Conservation (phyloP, 1,140 invertebrate genomes). For the Pseudomyrmex dendroicus region DNA sequence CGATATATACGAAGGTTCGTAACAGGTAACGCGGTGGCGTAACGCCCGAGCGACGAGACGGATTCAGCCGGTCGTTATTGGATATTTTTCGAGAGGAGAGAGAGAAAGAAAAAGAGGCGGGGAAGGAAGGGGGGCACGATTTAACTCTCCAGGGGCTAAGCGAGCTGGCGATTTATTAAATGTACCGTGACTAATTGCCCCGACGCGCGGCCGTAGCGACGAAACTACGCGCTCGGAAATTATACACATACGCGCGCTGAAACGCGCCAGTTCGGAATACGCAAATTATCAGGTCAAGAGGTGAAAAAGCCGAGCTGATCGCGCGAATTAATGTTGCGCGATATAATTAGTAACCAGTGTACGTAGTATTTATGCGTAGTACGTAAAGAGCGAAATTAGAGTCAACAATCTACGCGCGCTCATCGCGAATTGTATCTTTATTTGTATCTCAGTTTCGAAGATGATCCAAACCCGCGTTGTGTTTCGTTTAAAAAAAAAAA, state of each 20-base stretch:
- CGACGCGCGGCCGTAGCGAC: slow-evolving; percentile 18
- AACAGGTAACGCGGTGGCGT: slow-evolving; percentile 48
- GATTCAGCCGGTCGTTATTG: slow-evolving; percentile 70
- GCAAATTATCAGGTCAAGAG: not conserved
- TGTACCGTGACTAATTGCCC: slow-evolving; percentile 73
- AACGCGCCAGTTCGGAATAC: too few relatives aligned
- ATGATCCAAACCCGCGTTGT: slow-evolving; percentile 67
- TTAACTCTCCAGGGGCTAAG: slow-evolving; percentile 56
- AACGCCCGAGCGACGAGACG: slow-evolving; percentile 2
- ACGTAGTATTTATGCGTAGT: too few relatives aligned
- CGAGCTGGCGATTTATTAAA: slow-evolving; percentile 72
- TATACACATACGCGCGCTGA: too few relatives aligned
- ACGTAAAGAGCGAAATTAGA: too few relatives aligned
- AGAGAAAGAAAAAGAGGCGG: slow-evolving; percentile 16
- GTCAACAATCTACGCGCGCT: too few relatives aligned
- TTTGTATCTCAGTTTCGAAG: not conserved
- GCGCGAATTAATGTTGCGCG: slow-evolving; percentile 13
- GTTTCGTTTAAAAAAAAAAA: too few relatives aligned
- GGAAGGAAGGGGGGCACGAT: not conserved
- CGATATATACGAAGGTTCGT: slow-evolving; percentile 61
- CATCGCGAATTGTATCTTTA: too few relatives aligned
- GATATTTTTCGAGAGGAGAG: slow-evolving; percentile 68
- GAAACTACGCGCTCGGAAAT: not conserved
- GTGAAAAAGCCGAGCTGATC: too few relatives aligned
- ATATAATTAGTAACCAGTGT: slow-evolving; percentile 3